Evolutionary conservation across 2,797 vertebrate genomes (phyloP).

Genomic region (Sardinella longiceps): DNA sequence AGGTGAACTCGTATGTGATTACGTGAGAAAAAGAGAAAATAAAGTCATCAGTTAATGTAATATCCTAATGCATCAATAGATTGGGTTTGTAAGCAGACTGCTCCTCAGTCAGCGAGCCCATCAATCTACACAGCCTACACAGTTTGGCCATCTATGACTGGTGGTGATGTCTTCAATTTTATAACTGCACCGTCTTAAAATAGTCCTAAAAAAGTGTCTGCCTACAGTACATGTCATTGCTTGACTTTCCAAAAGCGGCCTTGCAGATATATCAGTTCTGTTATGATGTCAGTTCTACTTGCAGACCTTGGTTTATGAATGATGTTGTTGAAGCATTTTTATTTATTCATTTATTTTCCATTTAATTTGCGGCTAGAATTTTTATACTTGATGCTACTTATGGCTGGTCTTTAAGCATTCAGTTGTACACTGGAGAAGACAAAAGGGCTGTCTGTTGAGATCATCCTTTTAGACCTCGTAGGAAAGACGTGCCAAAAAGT

Average conservation of each 20-base stretch:
- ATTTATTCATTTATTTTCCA: background rate
- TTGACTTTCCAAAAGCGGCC: background rate
- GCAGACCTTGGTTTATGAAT: background rate
- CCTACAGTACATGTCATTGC: background rate
- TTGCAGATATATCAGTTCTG: background rate
- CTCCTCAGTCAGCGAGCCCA: background rate
- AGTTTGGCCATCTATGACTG: background rate
- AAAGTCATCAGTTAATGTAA: constrained; percentile 12
- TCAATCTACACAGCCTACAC: background rate
- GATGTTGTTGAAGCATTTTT: background rate
- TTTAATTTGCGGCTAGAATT: background rate
- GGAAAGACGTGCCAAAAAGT: background rate
- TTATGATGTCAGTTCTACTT: background rate
- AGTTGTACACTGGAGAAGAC: background rate
- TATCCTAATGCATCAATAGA: background rate
- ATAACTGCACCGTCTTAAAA: background rate
- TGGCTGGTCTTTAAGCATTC: background rate
- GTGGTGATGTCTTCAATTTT: background rate
- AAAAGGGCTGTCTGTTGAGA: background rate
- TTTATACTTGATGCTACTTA: too few species aligned
- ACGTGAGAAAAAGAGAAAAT: background rate
- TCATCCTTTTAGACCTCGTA: background rate
- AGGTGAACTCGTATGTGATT: background rate
- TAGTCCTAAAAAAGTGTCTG: background rate
- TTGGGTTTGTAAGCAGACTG: background rate